Evolutionary conservation across 2,797 vertebrate genomes (phyloP).

Genomic region (Rhinichthys osculus): DNA sequence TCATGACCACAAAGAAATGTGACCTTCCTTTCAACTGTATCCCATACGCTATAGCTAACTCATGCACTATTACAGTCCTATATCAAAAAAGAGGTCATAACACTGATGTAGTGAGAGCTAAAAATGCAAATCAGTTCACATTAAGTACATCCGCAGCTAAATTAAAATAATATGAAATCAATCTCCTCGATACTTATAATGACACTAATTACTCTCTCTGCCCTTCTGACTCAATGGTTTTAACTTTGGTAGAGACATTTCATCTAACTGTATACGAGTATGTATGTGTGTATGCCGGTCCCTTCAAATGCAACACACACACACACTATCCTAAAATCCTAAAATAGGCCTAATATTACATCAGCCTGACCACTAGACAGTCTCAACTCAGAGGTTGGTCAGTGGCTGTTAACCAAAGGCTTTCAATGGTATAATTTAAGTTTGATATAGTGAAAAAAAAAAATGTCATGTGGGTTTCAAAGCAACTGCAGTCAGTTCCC

Average conservation of each 20-base stretch:
- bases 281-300: no score
- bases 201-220: neutral
- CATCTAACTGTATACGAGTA: neutral
- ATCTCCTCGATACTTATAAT: neutral
- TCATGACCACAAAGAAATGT: slow-evolving; percentile 40
- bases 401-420: neutral
- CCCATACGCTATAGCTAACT: slow-evolving; percentile 1
- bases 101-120: neutral
- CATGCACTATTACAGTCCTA: neutral
- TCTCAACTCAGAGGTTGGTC: neutral
- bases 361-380: neutral
- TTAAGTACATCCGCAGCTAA: neutral
- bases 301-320: neutral
- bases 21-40: slow-evolving; percentile 39
- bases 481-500: neutral
- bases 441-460: neutral
- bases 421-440: neutral
- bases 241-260: neutral
- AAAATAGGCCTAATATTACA: neutral
- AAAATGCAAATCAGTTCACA: neutral
- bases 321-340: neutral
- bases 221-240: neutral
- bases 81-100: neutral
- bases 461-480: neutral
- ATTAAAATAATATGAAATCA: slow-evolving; percentile 9